Evolutionary conservation across 2,113 vertebrate genomes (phyloP).

Genomic region (Perognathus longimembris): DNA sequence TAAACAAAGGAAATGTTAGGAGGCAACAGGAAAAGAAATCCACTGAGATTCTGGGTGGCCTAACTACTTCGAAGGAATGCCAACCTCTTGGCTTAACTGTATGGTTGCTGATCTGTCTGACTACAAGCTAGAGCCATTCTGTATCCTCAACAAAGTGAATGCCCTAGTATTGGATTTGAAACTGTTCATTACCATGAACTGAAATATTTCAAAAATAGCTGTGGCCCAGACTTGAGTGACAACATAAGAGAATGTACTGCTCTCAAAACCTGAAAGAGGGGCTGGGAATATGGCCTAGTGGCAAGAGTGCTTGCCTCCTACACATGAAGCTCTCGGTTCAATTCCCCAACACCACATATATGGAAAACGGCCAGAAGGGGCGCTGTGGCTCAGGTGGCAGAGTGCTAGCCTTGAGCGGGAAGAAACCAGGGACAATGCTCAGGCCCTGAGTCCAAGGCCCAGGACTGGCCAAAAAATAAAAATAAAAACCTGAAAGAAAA

Average conservation of each 20-base stretch:
- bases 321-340: too few species aligned
- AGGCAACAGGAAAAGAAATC: neutral
- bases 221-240: neutral
- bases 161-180: neutral
- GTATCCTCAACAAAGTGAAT: neutral
- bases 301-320: too few species aligned
- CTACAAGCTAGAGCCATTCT: neutral
- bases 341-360: too few species aligned
- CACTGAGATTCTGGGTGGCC: neutral
- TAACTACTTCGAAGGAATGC: neutral
- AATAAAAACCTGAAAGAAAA: too few species aligned
- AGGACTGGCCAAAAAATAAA: too few species aligned
- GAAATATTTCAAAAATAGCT: neutral
- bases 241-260: neutral
- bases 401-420: too few species aligned
- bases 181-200: neutral
- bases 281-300: too few species aligned
- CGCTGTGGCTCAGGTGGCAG: too few species aligned
- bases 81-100: neutral
- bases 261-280: neutral
- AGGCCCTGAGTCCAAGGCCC: too few species aligned
- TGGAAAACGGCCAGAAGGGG: too few species aligned
- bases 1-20: neutral
- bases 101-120: neutral
- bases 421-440: too few species aligned